Percentiles rank a stretch among this genome's conserved stretches.
These are phyloP conservation scores for Seriola dumerili DNA, from an alignment of 2,113 vertebrate species.

Conservation along the genomic window DNA sequence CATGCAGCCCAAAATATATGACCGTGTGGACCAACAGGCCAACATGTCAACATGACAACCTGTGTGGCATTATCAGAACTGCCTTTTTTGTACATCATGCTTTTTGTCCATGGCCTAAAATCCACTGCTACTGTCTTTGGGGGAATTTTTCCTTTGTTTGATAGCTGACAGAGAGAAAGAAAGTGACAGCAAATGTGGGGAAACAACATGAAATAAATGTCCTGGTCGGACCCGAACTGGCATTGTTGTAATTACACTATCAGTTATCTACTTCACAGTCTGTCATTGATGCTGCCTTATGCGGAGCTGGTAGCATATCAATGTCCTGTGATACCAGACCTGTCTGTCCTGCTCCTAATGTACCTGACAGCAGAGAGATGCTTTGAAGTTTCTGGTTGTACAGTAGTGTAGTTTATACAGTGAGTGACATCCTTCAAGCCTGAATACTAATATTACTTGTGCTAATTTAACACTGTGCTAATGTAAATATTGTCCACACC, in stretches of 20 bases:
- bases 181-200: not conserved
- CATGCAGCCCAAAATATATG: not conserved
- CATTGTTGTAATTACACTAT: not conserved
- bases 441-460: constrained; percentile 13
- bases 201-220: too few relatives aligned
- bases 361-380: not conserved
- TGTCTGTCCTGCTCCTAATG: not conserved
- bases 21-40: too few relatives aligned
- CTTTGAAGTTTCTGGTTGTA: constrained; percentile 3
- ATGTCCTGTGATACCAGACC: not conserved
- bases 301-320: too few relatives aligned
- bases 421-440: not conserved
- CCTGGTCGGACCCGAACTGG: not conserved
- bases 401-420: constrained; percentile 4
- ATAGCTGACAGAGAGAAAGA: not conserved
- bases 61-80: not conserved
- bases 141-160: not conserved
- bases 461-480: not conserved
- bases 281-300: too few relatives aligned
- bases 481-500: not conserved
- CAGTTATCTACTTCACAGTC: too few relatives aligned
- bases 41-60: not conserved
- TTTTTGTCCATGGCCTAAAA: not conserved
- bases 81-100: too few relatives aligned
- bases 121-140: too few relatives aligned